Percentiles rank a stretch among this genome's conserved stretches.
Evolutionary conservation across 2,888 invertebrate genomes (phyloP).

Genomic region (Acanthosepion esculentum): DNA sequence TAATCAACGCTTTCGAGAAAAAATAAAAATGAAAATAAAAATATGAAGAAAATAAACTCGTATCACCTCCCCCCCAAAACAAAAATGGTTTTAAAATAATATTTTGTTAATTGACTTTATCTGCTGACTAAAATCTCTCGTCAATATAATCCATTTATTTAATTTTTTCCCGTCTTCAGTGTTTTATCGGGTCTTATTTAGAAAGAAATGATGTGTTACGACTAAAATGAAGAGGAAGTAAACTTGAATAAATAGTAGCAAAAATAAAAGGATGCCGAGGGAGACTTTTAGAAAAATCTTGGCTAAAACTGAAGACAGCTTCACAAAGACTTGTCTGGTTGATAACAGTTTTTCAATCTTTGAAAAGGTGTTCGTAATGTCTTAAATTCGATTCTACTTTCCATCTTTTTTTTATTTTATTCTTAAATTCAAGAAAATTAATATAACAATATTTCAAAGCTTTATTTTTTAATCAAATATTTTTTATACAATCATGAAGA

Average conservation of each 20-base stretch:
- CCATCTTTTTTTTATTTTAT: neutral
- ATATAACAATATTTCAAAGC: neutral
- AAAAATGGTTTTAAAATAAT: neutral
- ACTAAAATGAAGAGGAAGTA: neutral
- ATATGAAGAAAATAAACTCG: neutral
- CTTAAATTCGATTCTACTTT: neutral
- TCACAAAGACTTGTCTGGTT: neutral
- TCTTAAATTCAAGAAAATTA: neutral
- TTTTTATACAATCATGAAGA: neutral
- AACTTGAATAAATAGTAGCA: neutral
- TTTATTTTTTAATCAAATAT: neutral
- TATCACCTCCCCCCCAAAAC: neutral
- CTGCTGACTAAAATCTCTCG: neutral
- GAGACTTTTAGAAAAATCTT: neutral
- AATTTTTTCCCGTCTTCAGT: neutral
- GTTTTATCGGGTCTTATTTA: neutral
- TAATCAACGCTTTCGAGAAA: neutral
- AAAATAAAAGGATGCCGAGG: neutral
- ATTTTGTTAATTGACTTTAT: constrained; percentile 33
- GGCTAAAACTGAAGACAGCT: neutral
- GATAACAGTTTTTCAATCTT: neutral
- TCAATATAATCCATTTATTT: neutral
- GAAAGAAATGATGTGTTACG: neutral
- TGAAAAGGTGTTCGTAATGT: neutral
- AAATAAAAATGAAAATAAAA: neutral